Percentiles rank a stretch among this genome's conserved stretches.
Evolutionary conservation across 2,888 invertebrate species (phyloP).

Genomic region (Gasteruption jaculator): DNA sequence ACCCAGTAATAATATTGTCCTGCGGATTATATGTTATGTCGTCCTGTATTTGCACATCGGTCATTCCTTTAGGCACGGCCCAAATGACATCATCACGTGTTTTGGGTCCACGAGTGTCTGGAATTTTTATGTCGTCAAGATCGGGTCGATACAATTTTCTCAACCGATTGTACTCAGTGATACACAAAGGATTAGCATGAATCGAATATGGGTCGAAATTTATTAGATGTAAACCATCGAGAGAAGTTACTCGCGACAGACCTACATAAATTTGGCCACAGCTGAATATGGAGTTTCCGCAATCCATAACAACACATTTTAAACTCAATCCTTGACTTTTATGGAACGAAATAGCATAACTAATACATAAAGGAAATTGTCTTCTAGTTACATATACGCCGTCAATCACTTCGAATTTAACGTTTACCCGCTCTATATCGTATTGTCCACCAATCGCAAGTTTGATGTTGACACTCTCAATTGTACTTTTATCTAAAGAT

Average conservation of each 20-base stretch:
- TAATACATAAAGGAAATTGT: constrained; percentile 26
- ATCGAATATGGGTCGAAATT: constrained; percentile 24
- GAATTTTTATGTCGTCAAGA: constrained; percentile 1
- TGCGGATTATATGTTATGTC: not conserved
- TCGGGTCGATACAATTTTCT: constrained; percentile 16
- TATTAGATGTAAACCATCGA: constrained; percentile 24
- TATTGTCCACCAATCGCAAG: constrained; percentile 19
- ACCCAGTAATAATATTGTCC: constrained; percentile 1
- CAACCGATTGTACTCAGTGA: constrained; percentile 23
- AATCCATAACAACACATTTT: constrained; percentile 23
- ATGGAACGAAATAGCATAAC: constrained; percentile 30
- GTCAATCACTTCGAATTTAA: constrained; percentile 28
- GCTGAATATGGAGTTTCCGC: constrained; percentile 23
- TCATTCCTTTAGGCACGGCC: constrained; percentile 7
- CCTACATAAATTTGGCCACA: constrained; percentile 28
- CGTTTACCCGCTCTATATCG: constrained; percentile 20
- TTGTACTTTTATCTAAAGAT: constrained; percentile 9
- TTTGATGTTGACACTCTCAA: constrained; percentile 22
- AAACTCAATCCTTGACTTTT: constrained; percentile 29
- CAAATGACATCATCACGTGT: constrained; percentile 11
- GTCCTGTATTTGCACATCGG: constrained; percentile 11
- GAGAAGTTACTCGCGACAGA: constrained; percentile 22
- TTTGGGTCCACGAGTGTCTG: not conserved
- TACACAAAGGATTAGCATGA: constrained; percentile 20
- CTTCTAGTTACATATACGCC: constrained; percentile 21